A percentile compares a stretch with the other conserved stretches of the same genome.
phyloP scores from a whole-genome alignment of 2,113 vertebrate species.

The Pterocles gutturalis region DNA sequence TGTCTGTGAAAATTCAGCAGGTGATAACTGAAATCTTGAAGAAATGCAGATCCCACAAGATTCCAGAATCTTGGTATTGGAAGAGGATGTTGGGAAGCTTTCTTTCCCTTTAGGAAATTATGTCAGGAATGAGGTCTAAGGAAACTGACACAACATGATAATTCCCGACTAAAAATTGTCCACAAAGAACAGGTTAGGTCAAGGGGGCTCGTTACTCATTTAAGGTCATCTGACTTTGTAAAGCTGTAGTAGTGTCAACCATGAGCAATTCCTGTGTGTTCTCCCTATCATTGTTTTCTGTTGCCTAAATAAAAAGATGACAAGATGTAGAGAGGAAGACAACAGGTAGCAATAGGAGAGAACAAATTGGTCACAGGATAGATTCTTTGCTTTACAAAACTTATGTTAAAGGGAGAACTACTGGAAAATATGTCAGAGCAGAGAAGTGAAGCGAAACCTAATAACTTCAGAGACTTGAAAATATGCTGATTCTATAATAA shows the following conservation, averaged over 20 bases:
- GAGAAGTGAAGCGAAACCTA: background rate
- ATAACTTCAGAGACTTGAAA: background rate
- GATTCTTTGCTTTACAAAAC: background rate
- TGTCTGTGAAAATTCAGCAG: background rate
- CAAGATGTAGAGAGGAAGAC: background rate
- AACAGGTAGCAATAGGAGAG: background rate
- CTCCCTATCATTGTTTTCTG: background rate
- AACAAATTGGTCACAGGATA: background rate
- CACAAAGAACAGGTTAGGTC: background rate
- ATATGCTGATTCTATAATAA: background rate
- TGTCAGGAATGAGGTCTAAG: background rate
- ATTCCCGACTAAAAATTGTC: background rate
- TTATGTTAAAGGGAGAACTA: background rate
- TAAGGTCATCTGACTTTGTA: background rate
- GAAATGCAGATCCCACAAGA: background rate
- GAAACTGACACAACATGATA: rapidly evolving
- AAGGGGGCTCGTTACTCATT: background rate
- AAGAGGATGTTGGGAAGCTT: background rate
- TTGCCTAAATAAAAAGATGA: background rate
- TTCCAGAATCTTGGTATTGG: background rate
- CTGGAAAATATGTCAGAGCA: background rate
- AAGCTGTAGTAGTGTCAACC: background rate
- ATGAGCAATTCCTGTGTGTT: background rate
- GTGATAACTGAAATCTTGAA: background rate
- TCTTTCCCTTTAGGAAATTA: constrained; percentile 5